A percentile compares a stretch with the other conserved stretches of the same genome.
Conservation (phyloP, 1,140 invertebrate genomes). For the Mya arenaria region DNA sequence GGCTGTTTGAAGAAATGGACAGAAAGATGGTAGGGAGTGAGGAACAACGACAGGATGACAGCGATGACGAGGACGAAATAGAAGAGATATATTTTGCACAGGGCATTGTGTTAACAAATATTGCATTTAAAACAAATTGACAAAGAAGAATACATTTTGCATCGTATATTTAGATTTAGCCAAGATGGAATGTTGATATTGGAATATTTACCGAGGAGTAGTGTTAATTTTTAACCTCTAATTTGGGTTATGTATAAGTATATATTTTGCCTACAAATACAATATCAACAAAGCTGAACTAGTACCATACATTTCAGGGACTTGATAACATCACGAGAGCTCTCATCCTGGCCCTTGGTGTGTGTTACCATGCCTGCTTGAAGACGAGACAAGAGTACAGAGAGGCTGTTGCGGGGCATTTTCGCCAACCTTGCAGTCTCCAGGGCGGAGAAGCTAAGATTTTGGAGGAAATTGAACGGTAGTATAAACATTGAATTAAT, state of each 20-base stretch:
- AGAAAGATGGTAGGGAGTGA: neutral
- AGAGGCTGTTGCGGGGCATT: constrained; percentile 54
- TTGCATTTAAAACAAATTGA: too few relatives aligned
- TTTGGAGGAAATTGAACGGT: constrained; percentile 62
- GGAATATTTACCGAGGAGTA: too few relatives aligned
- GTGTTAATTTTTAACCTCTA: too few relatives aligned
- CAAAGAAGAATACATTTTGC: too few relatives aligned
- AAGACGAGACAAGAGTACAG: constrained; percentile 64
- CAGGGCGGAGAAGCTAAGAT: constrained; percentile 53
- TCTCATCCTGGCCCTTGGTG: constrained; percentile 70
- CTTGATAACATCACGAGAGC: constrained; percentile 59
- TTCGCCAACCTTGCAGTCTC: constrained; percentile 55
- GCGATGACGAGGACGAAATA: neutral
- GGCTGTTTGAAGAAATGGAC: constrained; percentile 43
- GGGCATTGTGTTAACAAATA: too few relatives aligned
- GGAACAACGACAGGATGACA: neutral
- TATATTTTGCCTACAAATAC: too few relatives aligned
- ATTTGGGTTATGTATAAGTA: too few relatives aligned
- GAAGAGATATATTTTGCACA: neutral
- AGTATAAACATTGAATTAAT: too few relatives aligned
- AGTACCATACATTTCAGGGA: neutral
- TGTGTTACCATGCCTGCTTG: constrained; percentile 75
- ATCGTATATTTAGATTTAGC: too few relatives aligned
- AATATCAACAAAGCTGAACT: too few relatives aligned
- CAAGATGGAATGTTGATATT: too few relatives aligned